Conservation (phyloP, 2,113 vertebrate genomes). For the Vicugna pacos region DNA sequence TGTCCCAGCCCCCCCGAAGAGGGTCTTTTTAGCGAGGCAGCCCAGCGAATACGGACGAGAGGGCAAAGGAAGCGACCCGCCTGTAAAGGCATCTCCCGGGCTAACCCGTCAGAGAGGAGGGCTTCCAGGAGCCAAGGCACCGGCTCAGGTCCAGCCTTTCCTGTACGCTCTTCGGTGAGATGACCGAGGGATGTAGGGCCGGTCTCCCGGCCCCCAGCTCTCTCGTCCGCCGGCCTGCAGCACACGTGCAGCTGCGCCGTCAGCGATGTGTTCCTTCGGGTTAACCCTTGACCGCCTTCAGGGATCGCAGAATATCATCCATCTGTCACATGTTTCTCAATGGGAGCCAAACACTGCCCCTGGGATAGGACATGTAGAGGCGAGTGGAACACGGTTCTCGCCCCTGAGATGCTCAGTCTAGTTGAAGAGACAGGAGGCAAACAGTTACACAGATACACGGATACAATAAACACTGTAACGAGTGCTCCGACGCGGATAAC, state of each 20-base stretch:
- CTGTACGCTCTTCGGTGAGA: conserved; percentile 62
- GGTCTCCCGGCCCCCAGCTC: conserved; percentile 50
- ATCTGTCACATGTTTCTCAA: conserved; percentile 35
- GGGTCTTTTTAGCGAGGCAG: neutral
- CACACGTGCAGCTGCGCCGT: neutral
- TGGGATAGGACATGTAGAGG: neutral
- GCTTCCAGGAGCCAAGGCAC: conserved; percentile 35
- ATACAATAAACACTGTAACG: neutral
- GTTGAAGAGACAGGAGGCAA: neutral
- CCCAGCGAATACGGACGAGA: neutral
- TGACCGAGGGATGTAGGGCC: conserved; percentile 69
- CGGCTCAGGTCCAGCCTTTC: conserved; percentile 66
- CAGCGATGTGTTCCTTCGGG: conserved; percentile 27
- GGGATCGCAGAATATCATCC: neutral
- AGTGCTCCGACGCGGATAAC: neutral
- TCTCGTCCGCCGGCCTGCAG: neutral
- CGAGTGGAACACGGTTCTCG: neutral
- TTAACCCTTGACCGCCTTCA: neutral
- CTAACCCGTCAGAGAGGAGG: neutral
- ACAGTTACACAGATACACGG: neutral
- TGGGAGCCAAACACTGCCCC: neutral
- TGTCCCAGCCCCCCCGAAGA: neutral
- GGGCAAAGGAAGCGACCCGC: neutral
- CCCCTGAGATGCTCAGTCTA: conserved; percentile 4
- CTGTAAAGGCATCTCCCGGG: conserved; percentile 43